phyloP scores from a whole-genome alignment of 2,113 vertebrate species.

The Phylloscopus trochiloides region DNA sequence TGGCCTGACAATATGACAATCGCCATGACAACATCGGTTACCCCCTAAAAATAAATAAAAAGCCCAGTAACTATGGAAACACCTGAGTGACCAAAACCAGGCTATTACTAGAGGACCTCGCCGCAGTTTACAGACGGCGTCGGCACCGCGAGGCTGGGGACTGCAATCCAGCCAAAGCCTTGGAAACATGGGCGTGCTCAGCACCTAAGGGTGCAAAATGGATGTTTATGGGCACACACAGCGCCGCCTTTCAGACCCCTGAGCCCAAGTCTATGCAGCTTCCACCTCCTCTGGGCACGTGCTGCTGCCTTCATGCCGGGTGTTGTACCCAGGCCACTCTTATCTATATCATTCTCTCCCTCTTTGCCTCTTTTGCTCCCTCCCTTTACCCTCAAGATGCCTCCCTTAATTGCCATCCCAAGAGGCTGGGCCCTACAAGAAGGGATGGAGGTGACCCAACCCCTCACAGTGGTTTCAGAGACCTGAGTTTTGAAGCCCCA shows the following conservation, averaged over 20 bases:
- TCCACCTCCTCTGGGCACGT: not conserved
- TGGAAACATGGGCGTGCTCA: rapidly evolving
- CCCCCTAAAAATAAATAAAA: conserved; percentile 1
- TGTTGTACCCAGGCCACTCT: not conserved
- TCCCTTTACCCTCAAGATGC: not conserved
- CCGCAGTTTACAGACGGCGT: not conserved
- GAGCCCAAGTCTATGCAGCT: not conserved
- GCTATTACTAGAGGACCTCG: not conserved
- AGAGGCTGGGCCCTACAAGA: not conserved
- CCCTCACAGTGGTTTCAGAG: not conserved
- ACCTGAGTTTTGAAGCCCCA: conserved; percentile 20
- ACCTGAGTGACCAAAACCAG: conserved; percentile 56
- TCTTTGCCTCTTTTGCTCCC: not conserved
- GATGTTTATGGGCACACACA: rapidly evolving
- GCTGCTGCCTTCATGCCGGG: not conserved
- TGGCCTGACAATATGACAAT: not conserved
- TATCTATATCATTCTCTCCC: not conserved
- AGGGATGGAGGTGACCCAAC: not conserved
- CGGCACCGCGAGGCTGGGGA: rapidly evolving
- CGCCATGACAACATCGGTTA: conserved; percentile 63
- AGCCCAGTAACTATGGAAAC: conserved; percentile 72
- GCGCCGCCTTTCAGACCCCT: rapidly evolving
- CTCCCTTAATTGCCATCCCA: not conserved
- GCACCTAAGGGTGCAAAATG: not conserved
- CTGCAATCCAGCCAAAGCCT: not conserved